Evolutionary conservation across 2,113 vertebrate species (phyloP).

Genomic region (Aptenodytes forsteri): DNA sequence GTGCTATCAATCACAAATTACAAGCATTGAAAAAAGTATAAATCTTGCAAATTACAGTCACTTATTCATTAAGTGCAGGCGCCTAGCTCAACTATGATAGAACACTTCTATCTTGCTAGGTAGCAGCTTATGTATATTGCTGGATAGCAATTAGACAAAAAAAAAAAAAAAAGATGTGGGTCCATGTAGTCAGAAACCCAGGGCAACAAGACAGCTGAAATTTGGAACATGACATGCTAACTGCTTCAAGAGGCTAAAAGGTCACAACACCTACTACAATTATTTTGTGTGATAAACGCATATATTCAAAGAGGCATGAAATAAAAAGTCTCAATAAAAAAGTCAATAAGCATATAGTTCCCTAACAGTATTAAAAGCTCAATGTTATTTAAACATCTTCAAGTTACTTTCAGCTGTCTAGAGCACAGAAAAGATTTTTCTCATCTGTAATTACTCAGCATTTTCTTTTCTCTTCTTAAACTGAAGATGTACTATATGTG

Average conservation of each 20-base stretch:
- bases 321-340: neutral
- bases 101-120: neutral
- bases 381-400: neutral
- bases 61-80: neutral
- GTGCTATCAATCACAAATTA: neutral
- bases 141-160: neutral
- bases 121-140: neutral
- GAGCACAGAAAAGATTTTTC: neutral
- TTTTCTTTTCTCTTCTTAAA: neutral
- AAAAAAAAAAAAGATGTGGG: neutral
- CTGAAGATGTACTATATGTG: neutral
- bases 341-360: neutral
- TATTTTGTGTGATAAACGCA: neutral
- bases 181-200: neutral
- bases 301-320: neutral
- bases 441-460: neutral
- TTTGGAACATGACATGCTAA: rapidly evolving
- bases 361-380: neutral
- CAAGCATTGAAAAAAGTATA: neutral
- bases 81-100: neutral
- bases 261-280: neutral
- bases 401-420: neutral
- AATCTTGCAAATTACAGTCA: neutral
- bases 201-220: neutral
- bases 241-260: neutral